These are phyloP conservation scores for Phalloptychus januarius DNA, from an alignment of 2,797 vertebrate species.

Conservation along the genomic window DNA sequence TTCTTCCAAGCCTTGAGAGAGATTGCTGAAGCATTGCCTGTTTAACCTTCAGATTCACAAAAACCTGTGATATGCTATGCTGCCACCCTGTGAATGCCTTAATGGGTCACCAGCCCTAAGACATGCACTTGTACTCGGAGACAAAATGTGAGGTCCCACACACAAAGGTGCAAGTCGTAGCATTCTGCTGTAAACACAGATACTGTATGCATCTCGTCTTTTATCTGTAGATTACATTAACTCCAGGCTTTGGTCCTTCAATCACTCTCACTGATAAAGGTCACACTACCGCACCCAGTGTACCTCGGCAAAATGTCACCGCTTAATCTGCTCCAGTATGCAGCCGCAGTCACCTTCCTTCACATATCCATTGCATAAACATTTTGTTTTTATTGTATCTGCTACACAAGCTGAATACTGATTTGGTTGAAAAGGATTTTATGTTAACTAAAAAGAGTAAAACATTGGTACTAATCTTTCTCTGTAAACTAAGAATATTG, in stretches of 20 bases:
- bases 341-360: constrained; percentile 58
- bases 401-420: not conserved
- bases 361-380: constrained; percentile 57
- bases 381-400: constrained; percentile 45
- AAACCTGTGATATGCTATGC: constrained; percentile 42
- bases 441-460: not conserved
- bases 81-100: constrained; percentile 23
- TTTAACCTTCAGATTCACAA: constrained; percentile 70
- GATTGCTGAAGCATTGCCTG: constrained; percentile 37
- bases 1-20: constrained; percentile 48
- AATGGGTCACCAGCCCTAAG: constrained; percentile 38
- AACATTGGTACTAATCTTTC: not conserved
- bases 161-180: constrained; percentile 5
- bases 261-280: constrained; percentile 68
- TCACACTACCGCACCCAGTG: constrained; percentile 66
- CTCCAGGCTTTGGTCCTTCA: constrained; percentile 53
- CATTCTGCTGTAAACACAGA: constrained; percentile 50
- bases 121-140: constrained; percentile 11
- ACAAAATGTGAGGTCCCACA: constrained; percentile 22
- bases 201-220: constrained; percentile 13
- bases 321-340: constrained; percentile 61
- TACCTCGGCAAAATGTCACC: constrained; percentile 73
- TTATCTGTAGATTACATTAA: constrained; percentile 46
- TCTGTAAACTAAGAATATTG: not conserved
- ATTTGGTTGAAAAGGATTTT: not conserved